Base-by-base conservation (phyloP, 2,797 vertebrate species). In the Acipenser oxyrinchus region DNA sequence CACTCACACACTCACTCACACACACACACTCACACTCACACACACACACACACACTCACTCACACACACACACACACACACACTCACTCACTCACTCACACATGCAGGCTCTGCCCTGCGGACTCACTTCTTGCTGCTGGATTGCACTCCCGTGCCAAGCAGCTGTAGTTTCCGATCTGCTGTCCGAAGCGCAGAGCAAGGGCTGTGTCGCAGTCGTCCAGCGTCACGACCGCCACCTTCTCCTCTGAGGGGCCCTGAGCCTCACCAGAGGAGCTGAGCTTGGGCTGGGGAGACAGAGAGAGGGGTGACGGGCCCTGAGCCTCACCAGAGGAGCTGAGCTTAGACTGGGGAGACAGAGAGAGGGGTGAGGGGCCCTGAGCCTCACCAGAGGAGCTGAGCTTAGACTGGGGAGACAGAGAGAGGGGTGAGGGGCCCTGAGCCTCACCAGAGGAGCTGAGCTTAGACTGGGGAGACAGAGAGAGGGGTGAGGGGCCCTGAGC, bases 121-220 rank as follows among this genome's bases (percentile, higher is more conserved):
- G 23, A 83, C 94, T 95, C 82, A 99, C 96, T 99, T 99, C 80
- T 99, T 99, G 9, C 88, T 95, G 88, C 96, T 98, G 79, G 91
- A 96, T 83, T 99, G 96, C 71, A 91, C 87, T 52, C 94, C 96
- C 73, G 93, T 1, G 96, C 95, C 0, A 95, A 95, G 2, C 96
- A 99, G 53, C 94, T 96, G 73, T 99, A 98, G 87, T 99, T 99
- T 68, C 94, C 92, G 0, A 99, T 92, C 78, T 95, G 91, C 0
- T 76, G 83, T 18, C 94, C 92, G 1, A 98, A 99, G 75, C 93
- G 93, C 67, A 99, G 88, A 7, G 96, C 94, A 78, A 99, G 81
- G 0, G 94, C 89, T 1, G 91, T 90, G 0, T 99, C 93, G 13
- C 96, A 99, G 81, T 97, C 91, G 4, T 99, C 96, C 63, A 99